phyloP scores from a whole-genome alignment of 1,140 invertebrate species.

The Macrosteles quadrilineatus region DNA sequence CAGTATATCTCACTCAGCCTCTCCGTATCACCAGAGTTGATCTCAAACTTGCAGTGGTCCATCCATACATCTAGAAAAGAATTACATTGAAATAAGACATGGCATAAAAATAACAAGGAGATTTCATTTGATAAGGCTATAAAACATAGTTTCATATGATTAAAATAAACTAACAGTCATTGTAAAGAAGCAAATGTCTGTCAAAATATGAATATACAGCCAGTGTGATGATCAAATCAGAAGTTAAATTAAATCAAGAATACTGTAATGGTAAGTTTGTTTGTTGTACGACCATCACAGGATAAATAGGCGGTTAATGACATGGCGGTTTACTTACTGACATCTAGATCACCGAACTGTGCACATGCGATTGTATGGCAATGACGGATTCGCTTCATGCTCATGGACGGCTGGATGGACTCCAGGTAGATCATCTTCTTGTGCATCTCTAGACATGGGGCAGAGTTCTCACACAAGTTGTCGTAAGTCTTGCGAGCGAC shows the following conservation, averaged over 20 bases:
- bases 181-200: too few species aligned
- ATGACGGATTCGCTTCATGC: constrained; percentile 48
- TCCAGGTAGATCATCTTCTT: constrained; percentile 57
- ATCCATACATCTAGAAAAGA: constrained; percentile 56
- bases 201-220: too few species aligned
- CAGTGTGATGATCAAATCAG: too few species aligned
- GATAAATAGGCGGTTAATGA: too few species aligned
- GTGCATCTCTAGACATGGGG: constrained; percentile 54
- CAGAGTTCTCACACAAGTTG: constrained; percentile 48
- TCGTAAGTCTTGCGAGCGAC: constrained; percentile 52
- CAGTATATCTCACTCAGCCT: constrained; percentile 52
- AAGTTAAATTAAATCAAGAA: too few species aligned
- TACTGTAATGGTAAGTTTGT: too few species aligned
- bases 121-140: too few species aligned
- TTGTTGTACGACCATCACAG: too few species aligned
- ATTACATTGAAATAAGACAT: too few species aligned
- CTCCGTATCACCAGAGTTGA: constrained; percentile 52
- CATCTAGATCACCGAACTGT: constrained; percentile 55
- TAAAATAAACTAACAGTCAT: too few species aligned
- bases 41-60: constrained; percentile 59
- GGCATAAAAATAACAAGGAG: too few species aligned
- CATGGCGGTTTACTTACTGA: constrained; percentile 43
- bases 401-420: constrained; percentile 49
- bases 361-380: constrained; percentile 52
- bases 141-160: too few species aligned